Evolutionary conservation across 2,113 vertebrate species (phyloP).

Genomic region (Planiliza haematocheilus): DNA sequence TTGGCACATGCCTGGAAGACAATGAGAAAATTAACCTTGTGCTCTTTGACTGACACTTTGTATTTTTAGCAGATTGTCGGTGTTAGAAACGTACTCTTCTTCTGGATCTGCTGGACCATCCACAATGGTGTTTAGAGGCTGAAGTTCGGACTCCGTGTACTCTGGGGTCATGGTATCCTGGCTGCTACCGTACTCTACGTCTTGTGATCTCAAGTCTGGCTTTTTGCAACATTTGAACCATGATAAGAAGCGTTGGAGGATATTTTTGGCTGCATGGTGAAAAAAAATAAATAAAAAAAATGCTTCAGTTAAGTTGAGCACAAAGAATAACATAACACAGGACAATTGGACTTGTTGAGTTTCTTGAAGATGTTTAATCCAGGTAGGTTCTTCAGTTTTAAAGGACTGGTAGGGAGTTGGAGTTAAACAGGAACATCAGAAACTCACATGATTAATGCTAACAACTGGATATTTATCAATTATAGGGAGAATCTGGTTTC

Average conservation of each 20-base stretch:
- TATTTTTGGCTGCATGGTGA: slow-evolving; percentile 22
- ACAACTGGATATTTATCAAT: too few species aligned
- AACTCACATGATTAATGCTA: too few species aligned
- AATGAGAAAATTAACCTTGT: neutral
- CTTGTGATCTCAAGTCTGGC: neutral
- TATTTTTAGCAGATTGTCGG: too few species aligned
- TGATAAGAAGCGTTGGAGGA: neutral
- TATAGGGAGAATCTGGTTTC: too few species aligned
- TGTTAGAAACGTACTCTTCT: slow-evolving; percentile 8
- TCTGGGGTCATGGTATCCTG: slow-evolving; percentile 26
- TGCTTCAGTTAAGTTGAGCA: neutral
- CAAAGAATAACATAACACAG: neutral
- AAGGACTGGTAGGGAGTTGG: too few species aligned
- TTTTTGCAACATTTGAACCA: slow-evolving; percentile 60
- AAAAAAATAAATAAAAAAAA: neutral
- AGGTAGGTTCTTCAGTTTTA: too few species aligned
- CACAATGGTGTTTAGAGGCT: slow-evolving; percentile 45
- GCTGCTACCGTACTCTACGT: accelerated
- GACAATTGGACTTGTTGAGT: too few species aligned
- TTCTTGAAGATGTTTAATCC: too few species aligned
- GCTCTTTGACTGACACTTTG: too few species aligned
- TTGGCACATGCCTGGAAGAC: slow-evolving; percentile 10
- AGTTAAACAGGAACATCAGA: too few species aligned
- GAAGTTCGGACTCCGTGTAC: neutral
- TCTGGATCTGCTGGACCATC: neutral